Percentiles rank a stretch among this genome's conserved stretches.
Conservation (phyloP, 2,797 vertebrate genomes). For the Ara ararauna region DNA sequence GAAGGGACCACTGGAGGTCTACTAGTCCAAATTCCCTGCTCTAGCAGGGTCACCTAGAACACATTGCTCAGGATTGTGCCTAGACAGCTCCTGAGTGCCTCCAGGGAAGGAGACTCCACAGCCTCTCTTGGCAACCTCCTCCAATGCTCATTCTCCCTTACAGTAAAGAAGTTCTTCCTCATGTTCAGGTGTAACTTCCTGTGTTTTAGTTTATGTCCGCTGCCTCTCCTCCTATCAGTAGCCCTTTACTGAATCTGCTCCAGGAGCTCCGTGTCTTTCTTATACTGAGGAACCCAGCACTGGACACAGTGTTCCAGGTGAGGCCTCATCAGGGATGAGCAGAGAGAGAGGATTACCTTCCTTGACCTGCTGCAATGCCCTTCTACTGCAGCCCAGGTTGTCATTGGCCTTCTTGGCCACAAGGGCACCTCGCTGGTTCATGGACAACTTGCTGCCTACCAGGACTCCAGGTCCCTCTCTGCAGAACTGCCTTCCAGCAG, state of each 20-base stretch:
- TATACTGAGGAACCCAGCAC: background rate
- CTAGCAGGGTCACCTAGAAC: background rate
- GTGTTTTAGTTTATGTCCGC: background rate
- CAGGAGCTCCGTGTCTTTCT: background rate
- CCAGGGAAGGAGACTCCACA: background rate
- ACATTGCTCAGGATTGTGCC: background rate
- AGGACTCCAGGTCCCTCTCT: background rate
- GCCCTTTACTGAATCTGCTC: background rate
- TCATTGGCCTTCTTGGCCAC: background rate
- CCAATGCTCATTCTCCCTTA: background rate
- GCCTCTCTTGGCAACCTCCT: background rate
- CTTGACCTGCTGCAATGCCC: background rate
- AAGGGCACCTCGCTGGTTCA: background rate
- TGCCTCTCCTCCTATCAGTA: background rate
- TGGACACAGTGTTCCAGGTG: background rate
- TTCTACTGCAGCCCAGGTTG: background rate
- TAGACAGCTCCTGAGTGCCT: background rate
- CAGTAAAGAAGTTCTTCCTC: background rate
- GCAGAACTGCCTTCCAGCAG: background rate
- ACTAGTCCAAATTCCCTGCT: background rate
- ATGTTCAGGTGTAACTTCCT: background rate
- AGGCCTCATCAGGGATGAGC: background rate
- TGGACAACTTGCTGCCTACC: background rate
- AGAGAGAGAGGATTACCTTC: background rate
- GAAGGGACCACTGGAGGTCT: background rate